Percentiles rank a stretch among this genome's conserved stretches.
phyloP scores from a whole-genome alignment of 2,113 vertebrate genomes.

The Setophaga coronata region DNA sequence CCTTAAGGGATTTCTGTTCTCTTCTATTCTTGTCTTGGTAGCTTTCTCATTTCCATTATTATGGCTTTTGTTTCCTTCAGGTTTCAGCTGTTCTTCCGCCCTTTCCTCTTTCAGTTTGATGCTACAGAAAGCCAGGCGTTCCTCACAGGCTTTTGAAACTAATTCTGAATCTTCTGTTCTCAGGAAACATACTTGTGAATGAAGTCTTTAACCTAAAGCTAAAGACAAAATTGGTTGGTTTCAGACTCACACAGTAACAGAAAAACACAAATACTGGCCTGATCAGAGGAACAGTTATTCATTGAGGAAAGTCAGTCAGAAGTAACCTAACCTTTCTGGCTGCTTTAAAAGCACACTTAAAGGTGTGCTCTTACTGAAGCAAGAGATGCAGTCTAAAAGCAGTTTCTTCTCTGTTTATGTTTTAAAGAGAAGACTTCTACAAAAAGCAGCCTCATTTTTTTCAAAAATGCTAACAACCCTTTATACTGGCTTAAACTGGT shows the following conservation, averaged over 20 bases:
- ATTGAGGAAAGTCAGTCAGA: background rate
- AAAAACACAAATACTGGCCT: background rate
- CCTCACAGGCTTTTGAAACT: background rate
- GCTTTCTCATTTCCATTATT: conserved; percentile 12
- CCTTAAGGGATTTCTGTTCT: conserved; percentile 32
- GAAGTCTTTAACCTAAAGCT: conserved; percentile 10
- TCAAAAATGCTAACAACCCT: background rate
- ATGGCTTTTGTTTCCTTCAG: background rate
- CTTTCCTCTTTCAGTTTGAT: background rate
- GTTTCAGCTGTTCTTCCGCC: conserved; percentile 1
- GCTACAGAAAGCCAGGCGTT: background rate
- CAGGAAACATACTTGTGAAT: background rate
- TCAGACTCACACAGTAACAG: background rate
- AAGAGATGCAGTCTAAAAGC: background rate
- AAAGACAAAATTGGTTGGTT: background rate
- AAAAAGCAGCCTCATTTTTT: background rate
- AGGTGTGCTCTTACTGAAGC: background rate
- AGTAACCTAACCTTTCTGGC: background rate
- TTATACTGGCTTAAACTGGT: background rate
- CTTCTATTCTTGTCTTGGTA: background rate
- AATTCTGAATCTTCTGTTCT: background rate
- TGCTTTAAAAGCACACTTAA: background rate
- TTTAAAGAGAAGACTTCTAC: background rate
- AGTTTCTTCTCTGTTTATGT: background rate
- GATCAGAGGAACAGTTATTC: background rate